Evolutionary conservation across 2,888 invertebrate species (phyloP), one percentile per base, ranked within the genome.

Genomic region (Sarcophaga rosellei): DNA sequence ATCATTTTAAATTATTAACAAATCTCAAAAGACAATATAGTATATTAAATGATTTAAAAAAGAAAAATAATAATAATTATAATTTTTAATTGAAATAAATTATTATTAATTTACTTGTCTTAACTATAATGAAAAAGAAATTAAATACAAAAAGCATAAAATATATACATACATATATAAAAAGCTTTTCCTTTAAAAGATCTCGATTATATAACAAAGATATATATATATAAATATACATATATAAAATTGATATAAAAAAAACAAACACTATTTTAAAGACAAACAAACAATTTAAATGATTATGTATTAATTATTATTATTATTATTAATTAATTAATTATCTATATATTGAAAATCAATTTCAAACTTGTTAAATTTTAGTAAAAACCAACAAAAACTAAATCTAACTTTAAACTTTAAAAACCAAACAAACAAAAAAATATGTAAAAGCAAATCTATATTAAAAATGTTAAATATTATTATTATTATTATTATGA

Each of bases 51-150:
- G 35, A 47, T 47, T 47, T 15, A 11, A 84, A 89, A 87, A 68
- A 57, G 81, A 77, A 70, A 79, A 15, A 35, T 35, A 15, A 35
- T 35, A 35, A 35, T 35, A 35, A 35, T 35, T 35, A 35, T 35
- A 47, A 15, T 47, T 81, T 66, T 77, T 82, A 47, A 73, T 82
- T 87, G 89, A 90, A 86, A 89, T 89, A n/a, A n/a, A 89, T 89
- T 62, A 72, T 81, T 69, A 76, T 76, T 61, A 47, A 72, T 70
- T 65, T 21, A 72, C 12, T 77, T 68, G 77, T 83, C 78, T 82
- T 72, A 72, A 69, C 65, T 47, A 77, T 35, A 35, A 35, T 35
- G 35, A 35, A 35, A 35, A 35, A 35, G 1, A 35, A 35, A 35
- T 35, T 5, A 76, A 65, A 69, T 11, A 21, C 35, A 66, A 69